phyloP scores from a whole-genome alignment of 1,140 invertebrate species.

The Pogonomyrmex californicus region DNA sequence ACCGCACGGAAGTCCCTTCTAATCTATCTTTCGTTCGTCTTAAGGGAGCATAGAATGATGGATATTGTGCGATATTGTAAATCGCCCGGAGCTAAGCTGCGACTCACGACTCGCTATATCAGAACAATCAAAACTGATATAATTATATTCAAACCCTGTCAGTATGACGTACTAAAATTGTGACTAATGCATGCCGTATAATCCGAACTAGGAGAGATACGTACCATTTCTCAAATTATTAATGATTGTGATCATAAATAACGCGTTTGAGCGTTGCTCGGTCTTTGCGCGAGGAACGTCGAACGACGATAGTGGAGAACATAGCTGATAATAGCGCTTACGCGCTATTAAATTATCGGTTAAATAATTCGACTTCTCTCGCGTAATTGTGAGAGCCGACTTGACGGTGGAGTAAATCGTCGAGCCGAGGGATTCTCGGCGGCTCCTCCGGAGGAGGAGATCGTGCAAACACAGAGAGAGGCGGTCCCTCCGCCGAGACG shows the following conservation, averaged over 20 bases:
- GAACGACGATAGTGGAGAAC: too few species aligned
- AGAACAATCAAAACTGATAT: background rate
- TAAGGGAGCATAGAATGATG: conserved; percentile 35
- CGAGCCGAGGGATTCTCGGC: background rate
- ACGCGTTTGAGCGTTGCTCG: background rate
- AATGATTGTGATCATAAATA: background rate
- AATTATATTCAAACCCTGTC: conserved; percentile 32
- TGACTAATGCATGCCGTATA: background rate
- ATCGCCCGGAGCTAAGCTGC: conserved; percentile 1
- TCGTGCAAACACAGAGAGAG: conserved; percentile 50
- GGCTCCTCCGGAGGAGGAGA: conserved; percentile 24
- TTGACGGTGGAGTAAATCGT: conserved; percentile 2
- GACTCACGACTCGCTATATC: background rate
- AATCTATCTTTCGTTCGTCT: conserved; percentile 48
- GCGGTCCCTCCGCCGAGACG: conserved; percentile 44
- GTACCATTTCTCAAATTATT: background rate
- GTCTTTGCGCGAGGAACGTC: too few species aligned
- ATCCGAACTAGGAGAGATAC: background rate
- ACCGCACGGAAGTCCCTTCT: conserved; percentile 44
- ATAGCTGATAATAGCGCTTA: conserved; percentile 4
- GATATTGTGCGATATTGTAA: conserved; percentile 14
- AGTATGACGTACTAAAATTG: background rate
- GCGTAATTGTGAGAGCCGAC: background rate
- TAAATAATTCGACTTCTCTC: conserved; percentile 34
- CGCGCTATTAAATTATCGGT: conserved; percentile 58